Evolutionary conservation across 2,888 invertebrate species (phyloP).

Genomic region (Nectonema munidae): DNA sequence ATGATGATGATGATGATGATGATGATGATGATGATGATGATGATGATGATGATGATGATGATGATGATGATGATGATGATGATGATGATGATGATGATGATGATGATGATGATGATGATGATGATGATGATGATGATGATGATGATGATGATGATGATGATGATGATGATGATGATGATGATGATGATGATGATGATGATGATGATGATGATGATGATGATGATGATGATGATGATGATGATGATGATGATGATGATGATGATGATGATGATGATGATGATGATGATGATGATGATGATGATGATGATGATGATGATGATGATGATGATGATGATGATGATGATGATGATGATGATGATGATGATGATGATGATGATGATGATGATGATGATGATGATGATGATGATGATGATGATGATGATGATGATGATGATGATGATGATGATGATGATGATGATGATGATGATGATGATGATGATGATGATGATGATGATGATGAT

Average conservation of each 20-base stretch:
- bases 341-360: neutral
- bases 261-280: neutral
- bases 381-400: neutral
- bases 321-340: neutral
- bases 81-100: neutral
- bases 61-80: conserved; percentile 5
- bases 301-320: neutral
- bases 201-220: neutral
- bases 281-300: neutral
- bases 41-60: conserved; percentile 5
- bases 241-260: neutral
- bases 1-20: conserved; percentile 5
- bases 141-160: conserved; percentile 5
- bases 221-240: neutral
- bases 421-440: neutral
- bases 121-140: conserved; percentile 1
- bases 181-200: neutral
- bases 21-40: conserved; percentile 5
- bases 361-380: neutral
- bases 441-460: neutral
- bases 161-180: neutral
- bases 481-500: neutral
- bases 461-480: neutral
- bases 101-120: neutral
- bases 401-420: neutral